Evolutionary conservation across 2,113 vertebrate species (phyloP).

Genomic region (Grammomys surdaster): DNA sequence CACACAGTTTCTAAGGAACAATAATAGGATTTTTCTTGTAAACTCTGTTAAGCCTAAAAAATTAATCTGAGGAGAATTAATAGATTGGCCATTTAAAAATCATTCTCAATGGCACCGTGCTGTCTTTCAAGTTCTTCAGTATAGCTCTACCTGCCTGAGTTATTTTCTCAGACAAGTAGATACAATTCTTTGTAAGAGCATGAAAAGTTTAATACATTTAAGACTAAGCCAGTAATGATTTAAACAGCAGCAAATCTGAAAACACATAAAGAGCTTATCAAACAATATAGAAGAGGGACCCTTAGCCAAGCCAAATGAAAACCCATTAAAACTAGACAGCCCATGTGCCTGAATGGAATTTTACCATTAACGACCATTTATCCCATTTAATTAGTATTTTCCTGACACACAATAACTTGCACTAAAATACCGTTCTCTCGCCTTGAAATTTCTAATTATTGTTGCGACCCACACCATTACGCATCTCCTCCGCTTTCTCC

Average conservation of each 20-base stretch:
- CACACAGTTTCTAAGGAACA: conserved; percentile 28
- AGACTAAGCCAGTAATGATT: conserved; percentile 55
- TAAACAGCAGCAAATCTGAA: conserved; percentile 67
- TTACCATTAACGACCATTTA: conserved; percentile 90
- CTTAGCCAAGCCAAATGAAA: conserved; percentile 86
- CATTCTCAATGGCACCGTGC: not conserved
- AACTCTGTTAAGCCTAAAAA: conserved; percentile 27
- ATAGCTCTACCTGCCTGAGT: conserved; percentile 43
- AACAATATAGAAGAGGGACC: conserved; percentile 78
- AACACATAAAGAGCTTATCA: conserved; percentile 78
- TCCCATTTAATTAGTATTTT: conserved; percentile 90
- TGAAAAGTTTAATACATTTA: conserved; percentile 70
- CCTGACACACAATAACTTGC: conserved; percentile 88
- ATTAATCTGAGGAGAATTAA: conserved; percentile 53
- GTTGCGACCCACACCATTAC: conserved; percentile 83
- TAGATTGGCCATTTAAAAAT: conserved; percentile 25
- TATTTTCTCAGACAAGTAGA: conserved; percentile 59
- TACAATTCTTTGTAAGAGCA: conserved; percentile 54
- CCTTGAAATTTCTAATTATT: conserved; percentile 89
- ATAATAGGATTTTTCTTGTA: conserved; percentile 21
- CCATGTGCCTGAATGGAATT: conserved; percentile 85
- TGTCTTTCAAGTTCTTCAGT: conserved; percentile 47
- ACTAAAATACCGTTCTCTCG: conserved; percentile 85
- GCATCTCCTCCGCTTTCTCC: conserved; percentile 79
- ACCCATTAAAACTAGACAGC: conserved; percentile 87